Evolutionary conservation across 2,113 vertebrate species (phyloP).

Genomic region (Porphyrio hochstetteri): DNA sequence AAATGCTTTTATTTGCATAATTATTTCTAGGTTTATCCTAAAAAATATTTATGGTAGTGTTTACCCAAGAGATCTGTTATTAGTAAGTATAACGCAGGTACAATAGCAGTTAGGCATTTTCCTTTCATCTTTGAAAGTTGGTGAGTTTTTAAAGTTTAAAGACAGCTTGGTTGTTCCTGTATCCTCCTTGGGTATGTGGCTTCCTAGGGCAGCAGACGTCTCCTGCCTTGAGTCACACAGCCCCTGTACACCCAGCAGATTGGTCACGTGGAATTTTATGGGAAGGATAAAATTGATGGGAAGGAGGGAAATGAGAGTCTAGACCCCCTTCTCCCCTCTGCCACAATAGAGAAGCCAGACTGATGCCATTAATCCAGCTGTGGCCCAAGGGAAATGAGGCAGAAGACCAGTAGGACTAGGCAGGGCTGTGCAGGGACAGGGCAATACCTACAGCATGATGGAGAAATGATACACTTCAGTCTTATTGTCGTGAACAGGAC

Average conservation of each 20-base stretch:
- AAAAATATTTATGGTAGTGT: neutral
- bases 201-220: neutral
- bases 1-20: neutral
- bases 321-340: neutral
- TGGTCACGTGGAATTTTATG: fast-evolving
- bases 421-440: neutral
- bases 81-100: fast-evolving
- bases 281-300: neutral
- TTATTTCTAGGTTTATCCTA: neutral
- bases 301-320: neutral
- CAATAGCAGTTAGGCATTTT: neutral
- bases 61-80: neutral
- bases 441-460: neutral
- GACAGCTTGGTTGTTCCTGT: neutral
- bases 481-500: neutral
- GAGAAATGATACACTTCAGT: neutral
- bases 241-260: neutral
- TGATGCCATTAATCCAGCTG: neutral
- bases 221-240: neutral
- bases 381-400: neutral
- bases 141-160: neutral
- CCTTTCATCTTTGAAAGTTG: neutral
- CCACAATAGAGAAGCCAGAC: neutral
- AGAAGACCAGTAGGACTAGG: neutral
- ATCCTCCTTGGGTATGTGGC: neutral